Evolutionary conservation across 1,140 invertebrate species (phyloP).

Genomic region (Aphelenchoides fujianensis): DNA sequence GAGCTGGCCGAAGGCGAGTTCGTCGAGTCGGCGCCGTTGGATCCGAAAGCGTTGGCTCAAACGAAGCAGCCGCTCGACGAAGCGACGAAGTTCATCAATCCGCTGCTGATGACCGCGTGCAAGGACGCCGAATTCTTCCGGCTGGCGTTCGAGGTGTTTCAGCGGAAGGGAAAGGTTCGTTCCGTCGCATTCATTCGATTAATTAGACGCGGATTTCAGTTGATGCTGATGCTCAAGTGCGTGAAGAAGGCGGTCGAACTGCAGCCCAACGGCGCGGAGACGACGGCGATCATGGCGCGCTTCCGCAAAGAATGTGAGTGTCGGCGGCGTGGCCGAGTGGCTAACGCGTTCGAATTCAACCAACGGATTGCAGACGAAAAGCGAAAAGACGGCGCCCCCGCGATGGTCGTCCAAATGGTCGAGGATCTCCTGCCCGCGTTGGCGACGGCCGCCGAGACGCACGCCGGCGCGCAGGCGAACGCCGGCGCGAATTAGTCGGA

Average conservation of each 20-base stretch:
- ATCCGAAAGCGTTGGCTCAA: conserved; percentile 47
- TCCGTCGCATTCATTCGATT: neutral
- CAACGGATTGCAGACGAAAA: neutral
- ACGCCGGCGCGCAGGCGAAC: no score
- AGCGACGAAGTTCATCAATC: conserved; percentile 56
- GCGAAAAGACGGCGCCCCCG: neutral
- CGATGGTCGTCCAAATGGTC: neutral
- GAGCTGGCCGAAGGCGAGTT: conserved; percentile 43
- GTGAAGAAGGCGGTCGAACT: conserved; percentile 40
- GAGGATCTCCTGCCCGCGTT: conserved; percentile 11
- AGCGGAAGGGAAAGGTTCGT: conserved; percentile 52
- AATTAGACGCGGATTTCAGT: conserved; percentile 28
- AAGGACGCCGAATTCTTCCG: conserved; percentile 44
- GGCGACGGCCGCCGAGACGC: neutral
- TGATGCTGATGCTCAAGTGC: conserved; percentile 53
- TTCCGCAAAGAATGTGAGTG: conserved; percentile 2
- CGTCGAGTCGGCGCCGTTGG: conserved; percentile 41
- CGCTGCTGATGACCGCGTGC: conserved; percentile 45
- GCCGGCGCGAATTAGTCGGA: no score
- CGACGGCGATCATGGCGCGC: neutral
- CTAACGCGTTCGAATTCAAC: no score
- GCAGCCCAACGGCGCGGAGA: conserved; percentile 31
- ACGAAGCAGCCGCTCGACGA: conserved; percentile 55
- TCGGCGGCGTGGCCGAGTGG: neutral
- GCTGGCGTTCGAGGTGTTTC: conserved; percentile 54